Evolutionary conservation across 2,888 invertebrate species (phyloP).

Genomic region (Phytoseiulus persimilis): DNA sequence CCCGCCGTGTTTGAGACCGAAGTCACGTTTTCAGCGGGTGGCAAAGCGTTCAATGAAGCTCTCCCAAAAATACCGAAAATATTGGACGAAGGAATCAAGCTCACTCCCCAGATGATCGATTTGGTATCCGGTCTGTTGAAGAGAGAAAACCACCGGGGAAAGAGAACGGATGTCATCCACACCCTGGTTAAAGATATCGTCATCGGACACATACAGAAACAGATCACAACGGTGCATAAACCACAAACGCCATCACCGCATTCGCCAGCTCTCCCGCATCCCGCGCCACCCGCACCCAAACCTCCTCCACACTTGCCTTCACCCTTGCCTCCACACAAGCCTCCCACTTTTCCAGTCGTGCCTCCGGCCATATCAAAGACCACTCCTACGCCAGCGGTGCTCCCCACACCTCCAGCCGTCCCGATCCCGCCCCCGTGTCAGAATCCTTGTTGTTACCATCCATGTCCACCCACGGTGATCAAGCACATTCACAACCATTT

Average conservation of each 20-base stretch:
- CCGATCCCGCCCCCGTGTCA: slow-evolving; percentile 8
- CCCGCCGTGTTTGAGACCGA: slow-evolving; percentile 29
- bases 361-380: slow-evolving; percentile 28
- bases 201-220: slow-evolving; percentile 27
- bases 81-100: not conserved
- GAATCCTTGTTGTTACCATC: not conserved
- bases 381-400: not conserved
- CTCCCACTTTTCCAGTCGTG: slow-evolving; percentile 10
- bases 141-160: not conserved
- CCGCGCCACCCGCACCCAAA: not conserved
- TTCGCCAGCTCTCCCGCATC: not conserved
- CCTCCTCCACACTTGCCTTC: not conserved
- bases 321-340: not conserved
- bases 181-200: not conserved
- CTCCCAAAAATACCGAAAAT: slow-evolving; percentile 25
- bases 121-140: not conserved
- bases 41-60: slow-evolving; percentile 18
- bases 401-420: not conserved
- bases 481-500: slow-evolving; percentile 16
- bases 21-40: not conserved
- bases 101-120: slow-evolving; percentile 27
- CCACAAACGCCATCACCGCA: not conserved
- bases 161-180: not conserved
- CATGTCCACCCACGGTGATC: not conserved
- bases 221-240: not conserved